Percentiles rank a stretch among this genome's conserved stretches.
phyloP scores from a whole-genome alignment of 2,888 invertebrate species.

The Lycia hirtaria region DNA sequence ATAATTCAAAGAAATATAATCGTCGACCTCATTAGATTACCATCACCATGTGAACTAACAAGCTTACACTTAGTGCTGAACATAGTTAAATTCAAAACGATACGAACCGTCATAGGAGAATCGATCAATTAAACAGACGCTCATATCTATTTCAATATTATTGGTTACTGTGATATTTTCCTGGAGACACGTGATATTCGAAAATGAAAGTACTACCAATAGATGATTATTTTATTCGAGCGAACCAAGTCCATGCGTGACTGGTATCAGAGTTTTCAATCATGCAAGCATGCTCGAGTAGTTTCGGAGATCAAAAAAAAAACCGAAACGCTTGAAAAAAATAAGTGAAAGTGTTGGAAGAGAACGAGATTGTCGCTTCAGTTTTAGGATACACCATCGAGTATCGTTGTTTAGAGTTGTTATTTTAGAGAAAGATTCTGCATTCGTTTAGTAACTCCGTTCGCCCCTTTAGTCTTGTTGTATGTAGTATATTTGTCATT shows the following conservation, averaged over 20 bases:
- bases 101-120: too few relatives aligned
- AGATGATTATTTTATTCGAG: slow-evolving; percentile 8
- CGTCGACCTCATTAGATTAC: too few relatives aligned
- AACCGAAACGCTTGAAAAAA: slow-evolving; percentile 31
- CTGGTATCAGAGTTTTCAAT: slow-evolving; percentile 20
- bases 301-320: slow-evolving; percentile 9
- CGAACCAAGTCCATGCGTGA: slow-evolving; percentile 29
- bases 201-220: slow-evolving; percentile 17
- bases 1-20: too few relatives aligned
- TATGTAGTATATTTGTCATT: slow-evolving; percentile 56
- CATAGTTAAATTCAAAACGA: too few relatives aligned
- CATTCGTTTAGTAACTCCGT: slow-evolving; percentile 21
- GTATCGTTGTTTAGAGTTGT: slow-evolving; percentile 4
- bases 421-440: slow-evolving; percentile 8
- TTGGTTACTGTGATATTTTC: neutral
- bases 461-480: slow-evolving; percentile 12
- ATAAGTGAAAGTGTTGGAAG: slow-evolving; percentile 28
- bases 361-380: slow-evolving; percentile 11
- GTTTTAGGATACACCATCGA: neutral
- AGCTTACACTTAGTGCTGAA: too few relatives aligned
- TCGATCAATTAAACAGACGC: too few relatives aligned
- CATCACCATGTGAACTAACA: too few relatives aligned
- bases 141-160: too few relatives aligned
- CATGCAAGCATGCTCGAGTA: slow-evolving; percentile 32
- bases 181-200: slow-evolving; percentile 11